Base-by-base conservation (phyloP, 2,888 invertebrate species). In the Lepidocyrtoides sp. region DNA sequence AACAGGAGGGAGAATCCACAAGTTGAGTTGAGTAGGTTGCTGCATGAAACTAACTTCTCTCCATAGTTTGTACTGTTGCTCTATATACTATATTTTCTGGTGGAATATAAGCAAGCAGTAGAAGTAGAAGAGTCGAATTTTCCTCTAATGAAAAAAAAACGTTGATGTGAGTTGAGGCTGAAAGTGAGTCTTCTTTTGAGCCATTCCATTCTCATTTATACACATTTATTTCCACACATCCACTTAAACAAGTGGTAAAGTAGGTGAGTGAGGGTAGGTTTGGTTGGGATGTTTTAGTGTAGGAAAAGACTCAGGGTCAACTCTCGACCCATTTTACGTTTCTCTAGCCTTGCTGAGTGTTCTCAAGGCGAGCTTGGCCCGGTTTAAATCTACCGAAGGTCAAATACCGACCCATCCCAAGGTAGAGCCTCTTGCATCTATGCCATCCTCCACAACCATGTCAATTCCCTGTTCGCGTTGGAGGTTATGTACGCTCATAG, bases 251-350 rank as follows among this genome's bases (percentile, higher is more conserved):
- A 60, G 63, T 29, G 51, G 41, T 1, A 60, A 87, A 87, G 32
- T 87, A 87, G 87, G 87, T 79, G 66, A 87, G 87, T 79, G 63
- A 87, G 77, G 79, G 87, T 87, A 87, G 66, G n/a, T 29, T 44
- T 44, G 23, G 26, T 60, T 36, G 29, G 66, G 32, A 32, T 63
- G 77, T n/a, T 44, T 48, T 1, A 63, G 54, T 54, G 41, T 44
- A 82, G 54, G 91, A 89, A 91, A 57, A 66, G 83, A 77, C 87
- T 93, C 92, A 93, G 93, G 93, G 93, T 92, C 93, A 91, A 51
- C 86, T 75, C 85, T 89, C 92, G 93, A 93, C 93, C 93, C 92
- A 93, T 88, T 93, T 93, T 85, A 84, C 51, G 79, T 75, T 89
- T 85, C 69, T 84, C 63, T 91, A 87, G 91, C 92, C 93, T 93